A percentile compares a stretch with the other conserved stretches of the same genome.
These are phyloP conservation scores for Diphyllodes magnificus DNA, from an alignment of 2,113 vertebrate genomes.

Conservation along the genomic window DNA sequence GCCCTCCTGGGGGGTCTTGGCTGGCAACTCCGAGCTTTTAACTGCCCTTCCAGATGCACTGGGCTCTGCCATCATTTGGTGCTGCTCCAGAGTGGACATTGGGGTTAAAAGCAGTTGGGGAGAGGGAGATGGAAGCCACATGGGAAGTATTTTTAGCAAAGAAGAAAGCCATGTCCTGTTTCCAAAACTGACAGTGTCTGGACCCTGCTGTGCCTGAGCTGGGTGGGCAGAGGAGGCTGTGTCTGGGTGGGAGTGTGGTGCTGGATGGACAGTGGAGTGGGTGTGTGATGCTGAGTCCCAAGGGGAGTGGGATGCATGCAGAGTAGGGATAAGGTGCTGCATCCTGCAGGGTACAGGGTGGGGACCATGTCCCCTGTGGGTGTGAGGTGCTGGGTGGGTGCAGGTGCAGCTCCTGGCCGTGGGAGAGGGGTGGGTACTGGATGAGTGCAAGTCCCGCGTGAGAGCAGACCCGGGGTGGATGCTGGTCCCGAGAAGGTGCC, in stretches of 20 bases:
- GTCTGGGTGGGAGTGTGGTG: not conserved
- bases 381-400: too few relatives aligned
- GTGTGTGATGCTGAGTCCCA: too few relatives aligned
- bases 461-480: not conserved
- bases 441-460: not conserved
- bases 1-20: fast-evolving
- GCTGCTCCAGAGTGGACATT: not conserved
- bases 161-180: not conserved
- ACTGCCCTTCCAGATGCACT: fast-evolving
- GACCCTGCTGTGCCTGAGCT: too few relatives aligned
- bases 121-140: not conserved
- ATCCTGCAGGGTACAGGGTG: too few relatives aligned
- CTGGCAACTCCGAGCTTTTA: fast-evolving
- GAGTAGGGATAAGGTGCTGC: too few relatives aligned
- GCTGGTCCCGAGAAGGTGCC: not conserved
- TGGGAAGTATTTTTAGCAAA: not conserved
- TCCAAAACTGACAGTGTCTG: not conserved
- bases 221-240: not conserved
- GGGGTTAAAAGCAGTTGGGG: fast-evolving
- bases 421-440: not conserved
- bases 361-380: not conserved
- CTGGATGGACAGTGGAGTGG: not conserved
- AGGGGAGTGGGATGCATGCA: not conserved
- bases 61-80: not conserved
- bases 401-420: not conserved